Base-by-base conservation (phyloP, 2,797 vertebrate genomes). In the Hippocampus kuda region DNA sequence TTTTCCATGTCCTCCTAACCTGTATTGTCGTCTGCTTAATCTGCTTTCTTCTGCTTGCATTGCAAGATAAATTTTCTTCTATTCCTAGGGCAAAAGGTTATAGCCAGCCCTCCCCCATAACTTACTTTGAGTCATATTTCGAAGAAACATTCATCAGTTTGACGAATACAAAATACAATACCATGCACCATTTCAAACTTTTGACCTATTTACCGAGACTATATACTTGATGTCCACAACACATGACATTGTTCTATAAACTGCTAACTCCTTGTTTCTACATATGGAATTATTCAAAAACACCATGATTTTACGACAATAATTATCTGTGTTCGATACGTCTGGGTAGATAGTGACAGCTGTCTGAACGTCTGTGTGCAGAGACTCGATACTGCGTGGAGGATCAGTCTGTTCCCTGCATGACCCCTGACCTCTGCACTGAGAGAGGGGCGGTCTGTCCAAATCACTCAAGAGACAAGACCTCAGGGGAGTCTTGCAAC, bases 71-170 rank as follows among this genome's bases (percentile, higher is more conserved):
- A 62, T 72, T 73, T 79, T 75, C 76, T 72, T 67, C 72, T 83
- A 77, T 79, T 78, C 70, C 30, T 53, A 53, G 51, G 70, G 75
- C 75, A 84, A 79, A 79, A 68, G 68, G 65, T 79, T 75, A 70
- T 72, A 6, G 46, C 16, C 64, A 41, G 42, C 71, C 77, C 76
- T 79, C 75, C 75, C 79, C 83, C 76, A 51, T 70, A 68, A 66
- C 68, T 59, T 75, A 60, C 77, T 73, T 75, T 81, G 81, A 79
- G 76, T 86, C 72, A 75, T 22, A 68, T 87, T 88, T 86, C 83
- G 86, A 88, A 89, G 76, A 72, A 48, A 70, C 76, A 82, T 88
- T 86, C 70, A 74, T 89, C 87, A 83, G 76, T 68, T 71, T 76
- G 78, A 80, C 67, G 74, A 77, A 77, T 73, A 73, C 80, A 87